Percentiles rank a stretch among this genome's conserved stretches.
Evolutionary conservation across 2,113 vertebrate species (phyloP).

Genomic region (Melierax canorus): DNA sequence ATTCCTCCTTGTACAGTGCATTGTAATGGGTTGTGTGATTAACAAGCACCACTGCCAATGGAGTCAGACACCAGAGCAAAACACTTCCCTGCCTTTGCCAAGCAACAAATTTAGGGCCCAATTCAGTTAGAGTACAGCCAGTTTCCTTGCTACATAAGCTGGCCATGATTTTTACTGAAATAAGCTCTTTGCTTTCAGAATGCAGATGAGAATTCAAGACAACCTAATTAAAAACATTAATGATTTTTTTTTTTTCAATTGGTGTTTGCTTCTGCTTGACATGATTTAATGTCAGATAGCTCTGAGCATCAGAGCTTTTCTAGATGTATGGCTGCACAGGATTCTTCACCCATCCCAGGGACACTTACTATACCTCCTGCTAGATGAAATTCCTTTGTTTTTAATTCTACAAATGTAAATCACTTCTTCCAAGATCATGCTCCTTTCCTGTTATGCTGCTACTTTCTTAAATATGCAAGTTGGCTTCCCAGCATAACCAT

Average conservation of each 20-base stretch:
- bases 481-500: neutral
- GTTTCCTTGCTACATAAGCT: conserved; percentile 38
- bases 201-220: conserved; percentile 35
- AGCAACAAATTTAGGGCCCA: conserved; percentile 42
- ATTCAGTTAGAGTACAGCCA: conserved; percentile 37
- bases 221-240: conserved; percentile 52
- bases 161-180: conserved; percentile 40
- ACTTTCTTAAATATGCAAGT: neutral
- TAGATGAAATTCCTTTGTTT: neutral
- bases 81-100: conserved; percentile 34
- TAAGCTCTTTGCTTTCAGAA: conserved; percentile 21
- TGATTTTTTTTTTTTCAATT: neutral
- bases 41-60: conserved; percentile 33
- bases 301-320: neutral
- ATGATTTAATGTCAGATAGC: conserved; percentile 33
- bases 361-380: neutral
- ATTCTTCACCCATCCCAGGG: neutral
- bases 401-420: neutral
- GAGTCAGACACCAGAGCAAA: conserved; percentile 48
- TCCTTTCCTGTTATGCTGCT: neutral
- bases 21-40: conserved; percentile 19
- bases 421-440: neutral
- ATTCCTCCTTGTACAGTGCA: neutral
- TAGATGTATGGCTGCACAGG: neutral
- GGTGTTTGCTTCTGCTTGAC: conserved; percentile 20